phyloP scores from a whole-genome alignment of 2,113 vertebrate species.

The Crotalus horridus region DNA sequence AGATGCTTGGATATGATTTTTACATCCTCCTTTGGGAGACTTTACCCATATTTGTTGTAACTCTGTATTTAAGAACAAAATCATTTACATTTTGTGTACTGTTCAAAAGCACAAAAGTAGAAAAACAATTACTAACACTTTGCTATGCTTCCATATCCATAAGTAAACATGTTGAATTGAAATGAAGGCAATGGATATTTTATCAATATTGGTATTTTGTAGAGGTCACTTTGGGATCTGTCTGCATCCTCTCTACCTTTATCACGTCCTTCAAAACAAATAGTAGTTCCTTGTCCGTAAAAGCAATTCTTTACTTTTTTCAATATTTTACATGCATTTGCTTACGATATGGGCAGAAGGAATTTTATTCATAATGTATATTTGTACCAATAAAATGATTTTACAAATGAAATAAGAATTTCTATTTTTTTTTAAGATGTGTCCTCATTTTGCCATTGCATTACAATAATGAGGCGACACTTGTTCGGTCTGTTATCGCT shows the following conservation, averaged over 20 bases:
- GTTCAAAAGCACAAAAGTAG: constrained; percentile 59
- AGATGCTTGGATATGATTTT: constrained; percentile 75
- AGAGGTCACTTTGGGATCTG: constrained; percentile 64
- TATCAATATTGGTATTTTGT: constrained; percentile 70
- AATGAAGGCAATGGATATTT: constrained; percentile 63
- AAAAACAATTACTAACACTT: constrained; percentile 44
- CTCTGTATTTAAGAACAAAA: constrained; percentile 61
- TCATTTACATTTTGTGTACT: constrained; percentile 54
- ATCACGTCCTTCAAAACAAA: constrained; percentile 64
- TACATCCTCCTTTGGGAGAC: constrained; percentile 71
- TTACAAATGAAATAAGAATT: constrained; percentile 72
- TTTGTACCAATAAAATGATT: constrained; percentile 94
- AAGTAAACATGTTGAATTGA: constrained; percentile 58
- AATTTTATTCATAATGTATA: constrained; percentile 84
- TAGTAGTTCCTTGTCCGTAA: constrained; percentile 66
- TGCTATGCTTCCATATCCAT: constrained; percentile 50
- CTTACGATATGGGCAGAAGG: constrained; percentile 72
- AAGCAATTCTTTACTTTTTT: constrained; percentile 56
- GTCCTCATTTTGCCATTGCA: not conserved
- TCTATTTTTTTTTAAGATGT: constrained; percentile 29
- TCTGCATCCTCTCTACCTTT: constrained; percentile 72
- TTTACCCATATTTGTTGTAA: constrained; percentile 63
- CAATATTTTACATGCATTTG: constrained; percentile 67
- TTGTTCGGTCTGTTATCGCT: not conserved
- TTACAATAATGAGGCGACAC: not conserved